phyloP scores from a whole-genome alignment of 2,888 invertebrate species.

The Clostera curtula region DNA sequence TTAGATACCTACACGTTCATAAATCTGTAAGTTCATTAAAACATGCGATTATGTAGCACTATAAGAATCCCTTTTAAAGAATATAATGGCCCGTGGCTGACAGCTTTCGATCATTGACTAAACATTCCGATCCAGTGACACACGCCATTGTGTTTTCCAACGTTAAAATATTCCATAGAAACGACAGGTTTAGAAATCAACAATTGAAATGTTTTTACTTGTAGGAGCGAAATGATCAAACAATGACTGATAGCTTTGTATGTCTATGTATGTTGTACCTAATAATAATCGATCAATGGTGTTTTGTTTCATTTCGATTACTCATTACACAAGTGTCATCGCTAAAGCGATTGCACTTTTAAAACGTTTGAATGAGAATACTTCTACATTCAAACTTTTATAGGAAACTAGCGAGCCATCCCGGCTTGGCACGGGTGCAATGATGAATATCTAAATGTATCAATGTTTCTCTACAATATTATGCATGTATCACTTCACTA shows the following conservation, averaged over 20 bases:
- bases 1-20: too few relatives aligned
- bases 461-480: too few relatives aligned
- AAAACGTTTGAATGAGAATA: too few relatives aligned
- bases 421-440: too few relatives aligned
- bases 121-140: slow-evolving; percentile 47
- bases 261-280: slow-evolving; percentile 8
- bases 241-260: slow-evolving; percentile 20
- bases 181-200: slow-evolving; percentile 36
- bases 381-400: too few relatives aligned
- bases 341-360: not conserved
- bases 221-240: slow-evolving; percentile 30
- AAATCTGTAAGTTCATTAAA: slow-evolving; percentile 21
- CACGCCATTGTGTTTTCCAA: slow-evolving; percentile 45
- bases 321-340: not conserved
- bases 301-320: slow-evolving; percentile 9
- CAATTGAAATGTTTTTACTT: slow-evolving; percentile 36
- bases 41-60: slow-evolving; percentile 20
- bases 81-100: slow-evolving; percentile 32
- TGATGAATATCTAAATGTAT: too few relatives aligned
- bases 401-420: too few relatives aligned
- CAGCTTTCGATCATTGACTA: slow-evolving; percentile 36
- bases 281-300: slow-evolving; percentile 15
- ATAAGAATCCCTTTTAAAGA: slow-evolving; percentile 23
- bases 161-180: slow-evolving; percentile 37
- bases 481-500: too few relatives aligned